Base-by-base conservation (phyloP, 1,140 invertebrate species). In the Brachionus calyciflorus region DNA sequence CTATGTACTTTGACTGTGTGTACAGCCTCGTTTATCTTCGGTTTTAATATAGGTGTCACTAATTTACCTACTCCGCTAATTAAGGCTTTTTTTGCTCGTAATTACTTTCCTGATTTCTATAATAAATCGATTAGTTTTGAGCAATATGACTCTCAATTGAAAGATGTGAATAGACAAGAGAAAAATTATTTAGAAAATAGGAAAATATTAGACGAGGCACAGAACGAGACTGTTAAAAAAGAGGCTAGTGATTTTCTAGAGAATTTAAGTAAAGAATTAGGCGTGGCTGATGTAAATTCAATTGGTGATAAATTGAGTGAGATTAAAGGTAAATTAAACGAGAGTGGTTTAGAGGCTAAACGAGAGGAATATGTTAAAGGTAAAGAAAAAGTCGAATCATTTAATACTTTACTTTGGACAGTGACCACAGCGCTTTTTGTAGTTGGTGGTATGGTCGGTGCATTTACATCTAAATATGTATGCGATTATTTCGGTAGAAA, bases 401-500 rank as follows among this genome's bases (percentile, higher is more conserved):
- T 73, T 41, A 28, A 51, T 26, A 73, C 69, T 51, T 40, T 73
- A 3, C 24, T 73, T 24, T 73, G 69, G 73, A 76, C 55, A 44
- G 10, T 77, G 5, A 46, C 53, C 14, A 63, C 55, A n/a, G 55
- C 53, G n/a, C 37, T 77, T 24, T 77, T 77, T 37, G 75, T 77
- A 19, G 53, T 77, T 1, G 75, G 75, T 24, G 75, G 75, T 30
- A 53, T 77, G 37, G 19, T 77, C 3, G 75, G 75, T 28, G 75
- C 75, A 26, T 76, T 76, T 24, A 44, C 53, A 0, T 55, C 49
- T 4, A 76, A 60, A 57, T 55, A 60, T 76, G 73, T 76, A 9
- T 37, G 9, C 0, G 53, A 76, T 21, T 46, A 57, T 24, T 46
- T 60, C 57, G 73, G 73, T 17, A 28, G 73, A 1, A 57, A 57